These are phyloP conservation scores for Mystacornis crossleyi DNA, from an alignment of 2,113 vertebrate species.

Conservation along the genomic window DNA sequence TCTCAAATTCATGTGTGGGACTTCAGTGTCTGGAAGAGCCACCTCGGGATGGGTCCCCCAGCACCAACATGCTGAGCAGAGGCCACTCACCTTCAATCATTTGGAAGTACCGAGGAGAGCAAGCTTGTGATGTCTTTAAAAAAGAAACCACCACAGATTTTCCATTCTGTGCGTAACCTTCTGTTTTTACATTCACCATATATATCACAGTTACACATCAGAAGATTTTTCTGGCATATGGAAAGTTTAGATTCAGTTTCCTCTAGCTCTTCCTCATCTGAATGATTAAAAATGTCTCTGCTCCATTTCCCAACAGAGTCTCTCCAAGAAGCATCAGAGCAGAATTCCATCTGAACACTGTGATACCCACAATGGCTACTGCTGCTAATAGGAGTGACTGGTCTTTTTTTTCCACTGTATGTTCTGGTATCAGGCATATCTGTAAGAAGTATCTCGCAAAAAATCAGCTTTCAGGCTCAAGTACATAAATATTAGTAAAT, in stretches of 20 bases:
- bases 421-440: background rate
- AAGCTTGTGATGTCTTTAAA: background rate
- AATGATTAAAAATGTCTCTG: background rate
- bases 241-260: background rate
- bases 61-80: background rate
- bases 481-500: background rate
- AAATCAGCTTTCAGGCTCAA: background rate
- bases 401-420: background rate
- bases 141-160: background rate
- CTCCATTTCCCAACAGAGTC: background rate
- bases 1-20: background rate
- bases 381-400: background rate
- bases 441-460: background rate
- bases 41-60: background rate
- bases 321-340: background rate
- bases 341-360: background rate
- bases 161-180: background rate
- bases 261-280: background rate
- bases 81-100: background rate
- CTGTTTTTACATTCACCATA: background rate
- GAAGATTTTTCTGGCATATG: background rate
- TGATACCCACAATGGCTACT: background rate
- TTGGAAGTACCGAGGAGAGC: background rate
- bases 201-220: background rate
- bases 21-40: background rate